phyloP scores from a whole-genome alignment of 2,113 vertebrate genomes.

The Antennarius striatus region DNA sequence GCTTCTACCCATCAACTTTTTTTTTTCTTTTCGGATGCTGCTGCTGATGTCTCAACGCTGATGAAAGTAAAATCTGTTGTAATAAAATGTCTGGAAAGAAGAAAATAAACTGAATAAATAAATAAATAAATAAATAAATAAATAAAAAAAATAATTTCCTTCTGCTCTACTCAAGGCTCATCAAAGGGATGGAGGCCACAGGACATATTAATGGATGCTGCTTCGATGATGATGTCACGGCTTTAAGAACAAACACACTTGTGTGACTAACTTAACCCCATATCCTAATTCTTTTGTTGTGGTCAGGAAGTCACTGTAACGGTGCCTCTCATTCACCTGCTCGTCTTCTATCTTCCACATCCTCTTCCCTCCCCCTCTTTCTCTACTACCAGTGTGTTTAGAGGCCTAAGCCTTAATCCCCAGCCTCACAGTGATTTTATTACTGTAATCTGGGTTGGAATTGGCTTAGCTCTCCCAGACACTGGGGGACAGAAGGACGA shows the following conservation, averaged over 20 bases:
- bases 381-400: constrained; percentile 53
- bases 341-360: not conserved
- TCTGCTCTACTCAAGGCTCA: no score
- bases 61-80: no score
- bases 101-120: no score
- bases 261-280: constrained; percentile 18
- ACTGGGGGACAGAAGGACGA: constrained; percentile 41
- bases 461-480: constrained; percentile 64
- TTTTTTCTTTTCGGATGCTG: no score
- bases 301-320: constrained; percentile 32
- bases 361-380: not conserved
- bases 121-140: no score
- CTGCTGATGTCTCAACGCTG: no score
- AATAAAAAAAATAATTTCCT: no score
- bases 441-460: constrained; percentile 69
- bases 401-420: constrained; percentile 64
- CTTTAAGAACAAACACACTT: constrained; percentile 7
- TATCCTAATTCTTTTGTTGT: constrained; percentile 37
- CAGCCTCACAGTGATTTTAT: constrained; percentile 60
- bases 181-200: no score
- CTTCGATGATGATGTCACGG: constrained; percentile 19
- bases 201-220: constrained; percentile 1
- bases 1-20: no score
- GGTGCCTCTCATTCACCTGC: not conserved
- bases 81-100: no score